Evolutionary conservation across 2,888 invertebrate species (phyloP), one percentile per base, ranked within the genome.

Genomic region (Andrena haemorrhoa): DNA sequence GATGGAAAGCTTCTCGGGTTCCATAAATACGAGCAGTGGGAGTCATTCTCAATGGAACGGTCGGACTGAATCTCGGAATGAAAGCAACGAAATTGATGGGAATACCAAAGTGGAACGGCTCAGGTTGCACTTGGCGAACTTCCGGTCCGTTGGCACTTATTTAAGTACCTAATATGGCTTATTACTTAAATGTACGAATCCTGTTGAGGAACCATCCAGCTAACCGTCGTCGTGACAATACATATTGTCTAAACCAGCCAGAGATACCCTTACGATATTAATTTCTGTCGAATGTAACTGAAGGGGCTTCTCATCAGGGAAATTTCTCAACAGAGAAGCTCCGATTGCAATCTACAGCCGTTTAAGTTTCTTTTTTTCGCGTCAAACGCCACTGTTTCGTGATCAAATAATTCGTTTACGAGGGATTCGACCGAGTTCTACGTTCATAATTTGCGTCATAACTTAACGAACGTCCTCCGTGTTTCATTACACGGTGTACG

Each of bases 361-460:
- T 4, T 51, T 33, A 12, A 33, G 61, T 8, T 71, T 71, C 63
- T 33, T 23, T 23, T 20, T 60, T 63, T 33, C 26, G 26, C 47
- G 23, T 26, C 49, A 1, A 16, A 33, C 33, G n/a, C n/a, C 49
- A 31, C n/a, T 61, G 7, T 12, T 68, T 60, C 61, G 35, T 16
- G 31, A 51, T 70, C 47, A 4, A 66, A 29, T 60, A 12, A 66
- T 41, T 23, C 51, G n/a, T 29, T 53, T 12, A 23, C 41, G 2
- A 8, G 35, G 8, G 20, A 53, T 53, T n/a, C 6, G 5, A 23
- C 2, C 51, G 29, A 35, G 35, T 7, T 49, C 23, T 2, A n/a
- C 12, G 2, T 56, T 41, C 16, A 47, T 41, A 75, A 63, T 75
- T 78, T 68, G 47, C 31, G 61, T 63, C 33, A 31, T 75, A 56